Percentiles rank a stretch among this genome's conserved stretches.
Evolutionary conservation across 2,113 vertebrate species (phyloP).

Genomic region (Apteryx owenii): DNA sequence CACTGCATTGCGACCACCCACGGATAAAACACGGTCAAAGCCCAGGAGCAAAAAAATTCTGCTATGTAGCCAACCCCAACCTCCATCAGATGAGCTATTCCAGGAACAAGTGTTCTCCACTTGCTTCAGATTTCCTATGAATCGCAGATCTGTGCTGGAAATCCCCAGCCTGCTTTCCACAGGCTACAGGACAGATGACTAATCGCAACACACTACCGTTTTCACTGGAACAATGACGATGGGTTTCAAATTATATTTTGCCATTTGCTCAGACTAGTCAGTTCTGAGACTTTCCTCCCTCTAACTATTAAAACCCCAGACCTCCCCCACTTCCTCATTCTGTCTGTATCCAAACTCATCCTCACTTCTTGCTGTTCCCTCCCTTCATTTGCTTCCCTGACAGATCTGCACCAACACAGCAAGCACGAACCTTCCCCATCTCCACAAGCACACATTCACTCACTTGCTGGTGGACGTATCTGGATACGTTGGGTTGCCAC

Average conservation of each 20-base stretch:
- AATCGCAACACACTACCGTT: constrained; percentile 18
- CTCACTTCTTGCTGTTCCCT: not conserved
- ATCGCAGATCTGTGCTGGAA: constrained; percentile 21
- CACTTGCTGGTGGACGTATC: constrained; percentile 89
- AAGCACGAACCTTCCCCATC: not conserved
- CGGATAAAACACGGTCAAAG: not conserved
- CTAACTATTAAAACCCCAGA: not conserved
- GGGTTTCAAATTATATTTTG: not conserved
- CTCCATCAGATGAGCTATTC: not conserved
- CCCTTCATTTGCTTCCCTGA: not conserved
- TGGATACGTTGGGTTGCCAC: constrained; percentile 74
- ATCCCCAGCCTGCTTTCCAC: not conserved
- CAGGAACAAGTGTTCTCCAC: not conserved
- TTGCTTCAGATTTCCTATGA: not conserved
- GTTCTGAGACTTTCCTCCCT: not conserved
- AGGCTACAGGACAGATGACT: constrained; percentile 54
- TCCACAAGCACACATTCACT: accelerated
- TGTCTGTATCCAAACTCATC: not conserved
- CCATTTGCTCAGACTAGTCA: not conserved
- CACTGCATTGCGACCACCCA: not conserved
- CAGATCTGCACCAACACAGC: not conserved
- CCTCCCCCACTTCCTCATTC: not conserved
- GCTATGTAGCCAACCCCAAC: not conserved
- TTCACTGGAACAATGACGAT: not conserved
- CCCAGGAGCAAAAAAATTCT: not conserved